Conservation (phyloP, 2,113 vertebrate species). For the Bos taurus region DNA sequence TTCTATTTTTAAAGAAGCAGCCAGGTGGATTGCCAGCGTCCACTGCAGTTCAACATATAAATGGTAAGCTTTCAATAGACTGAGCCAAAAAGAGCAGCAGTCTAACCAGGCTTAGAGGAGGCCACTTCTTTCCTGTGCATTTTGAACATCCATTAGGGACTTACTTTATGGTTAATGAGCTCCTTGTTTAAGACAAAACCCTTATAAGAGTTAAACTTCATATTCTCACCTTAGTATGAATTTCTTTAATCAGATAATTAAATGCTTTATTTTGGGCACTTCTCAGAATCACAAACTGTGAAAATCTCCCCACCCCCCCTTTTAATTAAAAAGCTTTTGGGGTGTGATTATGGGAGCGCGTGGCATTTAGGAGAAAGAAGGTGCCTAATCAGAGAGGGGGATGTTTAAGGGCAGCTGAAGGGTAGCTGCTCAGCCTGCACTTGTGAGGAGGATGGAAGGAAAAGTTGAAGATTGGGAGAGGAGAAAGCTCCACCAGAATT, state of each 20-base stretch:
- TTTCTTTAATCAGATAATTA: conserved; percentile 21
- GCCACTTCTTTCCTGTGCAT: not conserved
- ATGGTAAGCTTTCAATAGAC: not conserved
- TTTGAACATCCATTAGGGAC: not conserved
- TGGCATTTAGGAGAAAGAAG: not conserved
- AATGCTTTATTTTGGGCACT: conserved; percentile 2
- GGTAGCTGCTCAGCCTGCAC: fast-evolving
- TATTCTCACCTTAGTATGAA: not conserved
- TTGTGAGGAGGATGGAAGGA: not conserved
- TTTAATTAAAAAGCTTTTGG: not conserved
- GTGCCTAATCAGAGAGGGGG: not conserved
- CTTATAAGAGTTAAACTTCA: not conserved
- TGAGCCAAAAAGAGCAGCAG: not conserved
- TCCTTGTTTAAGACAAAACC: not conserved
- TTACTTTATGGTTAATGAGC: not conserved
- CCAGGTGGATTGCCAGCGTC: not conserved
- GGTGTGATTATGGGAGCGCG: not conserved
- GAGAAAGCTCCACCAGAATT: not conserved
- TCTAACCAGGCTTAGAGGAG: not conserved
- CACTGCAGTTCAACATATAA: not conserved
- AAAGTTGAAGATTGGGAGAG: not conserved
- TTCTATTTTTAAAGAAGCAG: not conserved
- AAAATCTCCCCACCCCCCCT: not conserved
- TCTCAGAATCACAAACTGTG: not conserved
- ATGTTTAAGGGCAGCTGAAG: too few species aligned